Conservation (phyloP, 1,140 invertebrate species). For the Pachyrhynchus sulphureomaculatus region DNA sequence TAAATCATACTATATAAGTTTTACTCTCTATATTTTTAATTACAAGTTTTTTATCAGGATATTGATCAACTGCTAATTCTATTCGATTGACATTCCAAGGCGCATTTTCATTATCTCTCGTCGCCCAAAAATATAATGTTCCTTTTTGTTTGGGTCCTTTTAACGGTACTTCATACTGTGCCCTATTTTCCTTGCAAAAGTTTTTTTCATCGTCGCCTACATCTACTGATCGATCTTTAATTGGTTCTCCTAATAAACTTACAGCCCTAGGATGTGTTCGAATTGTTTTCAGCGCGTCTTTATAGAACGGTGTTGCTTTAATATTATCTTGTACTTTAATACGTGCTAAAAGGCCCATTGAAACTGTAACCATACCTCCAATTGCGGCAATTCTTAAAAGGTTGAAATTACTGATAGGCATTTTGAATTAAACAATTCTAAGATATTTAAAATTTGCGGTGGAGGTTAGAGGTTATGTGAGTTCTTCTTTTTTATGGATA, state of each 20-base stretch:
- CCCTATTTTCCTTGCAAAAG: conserved; percentile 54
- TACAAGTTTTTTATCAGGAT: conserved; percentile 54
- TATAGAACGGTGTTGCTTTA: conserved; percentile 56
- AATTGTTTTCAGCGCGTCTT: conserved; percentile 57
- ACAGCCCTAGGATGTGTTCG: conserved; percentile 58
- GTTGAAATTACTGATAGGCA: conserved; percentile 49
- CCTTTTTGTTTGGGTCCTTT: conserved; percentile 62
- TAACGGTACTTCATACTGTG: conserved; percentile 62
- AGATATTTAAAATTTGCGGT: no score
- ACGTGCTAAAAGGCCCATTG: conserved; percentile 52
- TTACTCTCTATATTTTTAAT: conserved; percentile 38
- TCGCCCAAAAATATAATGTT: conserved; percentile 55
- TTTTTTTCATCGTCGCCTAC: conserved; percentile 58
- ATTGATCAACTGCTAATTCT: conserved; percentile 58
- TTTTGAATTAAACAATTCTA: no score
- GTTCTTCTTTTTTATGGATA: no score
- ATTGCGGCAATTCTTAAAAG: conserved; percentile 56
- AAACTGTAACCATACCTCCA: conserved; percentile 53
- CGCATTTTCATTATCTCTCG: conserved; percentile 46
- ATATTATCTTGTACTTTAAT: conserved; percentile 55
- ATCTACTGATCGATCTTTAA: conserved; percentile 61
- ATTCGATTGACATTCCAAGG: conserved; percentile 56
- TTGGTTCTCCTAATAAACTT: conserved; percentile 63
- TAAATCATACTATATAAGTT: no score
- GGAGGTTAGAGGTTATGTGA: no score